phyloP scores from a whole-genome alignment of 2,888 invertebrate species.

The Oasisia sp. region DNA sequence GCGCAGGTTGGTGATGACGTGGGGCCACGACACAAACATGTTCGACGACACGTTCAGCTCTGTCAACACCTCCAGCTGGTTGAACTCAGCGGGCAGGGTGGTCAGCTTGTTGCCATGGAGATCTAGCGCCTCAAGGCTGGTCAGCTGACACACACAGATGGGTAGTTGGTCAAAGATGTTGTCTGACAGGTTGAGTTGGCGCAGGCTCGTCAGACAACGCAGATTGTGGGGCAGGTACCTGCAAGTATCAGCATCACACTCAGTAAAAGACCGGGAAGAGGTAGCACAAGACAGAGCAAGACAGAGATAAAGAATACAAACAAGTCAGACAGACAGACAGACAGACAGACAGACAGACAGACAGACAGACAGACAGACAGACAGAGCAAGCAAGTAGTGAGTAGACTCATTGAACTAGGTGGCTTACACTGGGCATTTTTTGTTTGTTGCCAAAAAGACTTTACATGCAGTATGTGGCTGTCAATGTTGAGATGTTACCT shows the following conservation, averaged over 20 bases:
- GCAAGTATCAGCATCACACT: background rate
- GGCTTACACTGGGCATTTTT: background rate
- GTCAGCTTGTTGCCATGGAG: slow-evolving; percentile 50
- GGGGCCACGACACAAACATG: slow-evolving; percentile 52
- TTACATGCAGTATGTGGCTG: background rate
- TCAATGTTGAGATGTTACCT: background rate
- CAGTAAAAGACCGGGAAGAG: background rate
- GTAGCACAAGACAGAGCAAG: background rate
- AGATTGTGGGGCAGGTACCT: slow-evolving; percentile 55
- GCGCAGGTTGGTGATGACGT: slow-evolving; percentile 49
- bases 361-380: too few relatives aligned
- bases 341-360: too few relatives aligned
- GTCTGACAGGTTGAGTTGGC: slow-evolving; percentile 53
- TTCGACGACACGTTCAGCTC: slow-evolving; percentile 59
- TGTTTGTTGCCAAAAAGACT: background rate
- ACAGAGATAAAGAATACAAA: slow-evolving; percentile 38
- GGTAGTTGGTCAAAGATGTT: slow-evolving; percentile 60
- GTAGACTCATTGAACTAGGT: background rate
- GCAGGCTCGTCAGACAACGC: slow-evolving; percentile 46
- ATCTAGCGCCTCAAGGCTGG: slow-evolving; percentile 39
- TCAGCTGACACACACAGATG: slow-evolving; percentile 36
- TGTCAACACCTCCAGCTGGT: slow-evolving; percentile 48
- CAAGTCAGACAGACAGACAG: too few relatives aligned
- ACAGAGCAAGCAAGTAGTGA: too few relatives aligned
- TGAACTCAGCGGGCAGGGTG: slow-evolving; percentile 56